Evolutionary conservation across 2,888 invertebrate genomes (phyloP), one percentile per base, ranked within the genome.

Genomic region (Leptogaster cylindrica): DNA sequence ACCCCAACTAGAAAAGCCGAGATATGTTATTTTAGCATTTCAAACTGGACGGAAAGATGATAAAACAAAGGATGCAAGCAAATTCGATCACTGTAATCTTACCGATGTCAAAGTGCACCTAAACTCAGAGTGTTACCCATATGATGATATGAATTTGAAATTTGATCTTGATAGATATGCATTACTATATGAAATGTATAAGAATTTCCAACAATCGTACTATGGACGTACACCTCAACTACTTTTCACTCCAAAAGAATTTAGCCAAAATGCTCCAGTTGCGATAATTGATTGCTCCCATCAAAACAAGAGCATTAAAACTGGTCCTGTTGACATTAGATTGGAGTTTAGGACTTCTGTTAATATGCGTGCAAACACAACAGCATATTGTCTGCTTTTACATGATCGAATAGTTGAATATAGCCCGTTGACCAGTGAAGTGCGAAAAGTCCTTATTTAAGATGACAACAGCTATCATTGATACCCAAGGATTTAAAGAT

Each of bases 391-490:
- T 25, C 46, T 71, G 20, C 55, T 69, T 25, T 18, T 71, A 7
- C 70, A 71, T 33, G 71, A 70, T 51, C 50, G 70, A 27, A 66
- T 70, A 46, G 50, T 68, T 23, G 66, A 68, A n/a, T 70, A 70
- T 41, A 70, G 61, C 61, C 68, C 69, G 1, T 39, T 67, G 28
- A 65, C 44, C n/a, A 66, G 66, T 36, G 51, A 48, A 44, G 69
- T 69, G 28, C 8, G 27, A 18, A 65, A 65, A 51, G n/a, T n/a
- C n/a, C n/a, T 52, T 23, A 66, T 39, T 39, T 52, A 52, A 52
- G 39, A 20, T 6, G 12, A 55, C 16, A 27, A 27, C 18, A 18
- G n/a, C n/a, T n/a, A 48, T 39, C 31, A 23, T 65, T 20, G 33
- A 20, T 51, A 12, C 48, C 8, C 55, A 58, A 68, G 65, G 58